Evolutionary conservation across 2,888 invertebrate genomes (phyloP).

Genomic region (Pilophorus perplexus): DNA sequence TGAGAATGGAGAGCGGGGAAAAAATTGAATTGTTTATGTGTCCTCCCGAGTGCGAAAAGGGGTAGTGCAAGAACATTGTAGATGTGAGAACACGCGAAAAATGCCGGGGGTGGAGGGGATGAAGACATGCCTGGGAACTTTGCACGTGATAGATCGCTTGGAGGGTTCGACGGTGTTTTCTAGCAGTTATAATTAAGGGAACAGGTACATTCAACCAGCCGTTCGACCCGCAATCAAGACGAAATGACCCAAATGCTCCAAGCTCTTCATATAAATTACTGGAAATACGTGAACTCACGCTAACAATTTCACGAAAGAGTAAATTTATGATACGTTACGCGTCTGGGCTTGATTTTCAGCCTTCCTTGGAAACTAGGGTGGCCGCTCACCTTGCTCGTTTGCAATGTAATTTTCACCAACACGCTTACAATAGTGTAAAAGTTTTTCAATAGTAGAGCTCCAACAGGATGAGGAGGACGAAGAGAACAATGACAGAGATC

Average conservation of each 20-base stretch:
- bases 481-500: no score
- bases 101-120: slow-evolving; percentile 7
- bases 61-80: slow-evolving; percentile 5
- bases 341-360: no score
- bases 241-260: slow-evolving; percentile 17
- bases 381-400: no score
- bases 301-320: neutral
- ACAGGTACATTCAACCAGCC: neutral
- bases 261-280: slow-evolving; percentile 20
- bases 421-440: no score
- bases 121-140: slow-evolving; percentile 36
- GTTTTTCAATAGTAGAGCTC: no score
- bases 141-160: slow-evolving; percentile 33
- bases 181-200: slow-evolving; percentile 26
- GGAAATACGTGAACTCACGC: slow-evolving; percentile 20
- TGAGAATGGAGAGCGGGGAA: slow-evolving; percentile 4
- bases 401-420: no score
- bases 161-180: neutral
- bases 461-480: no score
- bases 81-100: slow-evolving; percentile 28
- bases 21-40: slow-evolving; percentile 31
- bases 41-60: neutral
- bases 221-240: neutral
- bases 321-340: no score
- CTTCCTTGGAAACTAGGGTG: no score